These are phyloP conservation scores for Falco berigora DNA, from an alignment of 2,797 vertebrate genomes.

Conservation along the genomic window DNA sequence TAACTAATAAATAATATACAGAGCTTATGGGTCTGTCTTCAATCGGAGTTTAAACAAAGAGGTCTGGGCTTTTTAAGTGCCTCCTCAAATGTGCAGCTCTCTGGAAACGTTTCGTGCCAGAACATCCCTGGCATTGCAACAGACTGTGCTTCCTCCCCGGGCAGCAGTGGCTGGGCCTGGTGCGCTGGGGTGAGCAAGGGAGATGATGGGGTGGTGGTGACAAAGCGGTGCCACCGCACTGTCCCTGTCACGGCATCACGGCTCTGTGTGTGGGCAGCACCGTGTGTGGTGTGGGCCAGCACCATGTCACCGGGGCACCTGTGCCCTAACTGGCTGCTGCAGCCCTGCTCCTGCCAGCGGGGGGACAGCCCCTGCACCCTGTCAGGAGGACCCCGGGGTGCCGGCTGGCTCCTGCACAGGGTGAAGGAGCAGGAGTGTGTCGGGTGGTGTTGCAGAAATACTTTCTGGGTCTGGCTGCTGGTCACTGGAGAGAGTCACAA, in stretches of 20 bases:
- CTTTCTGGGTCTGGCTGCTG: background rate
- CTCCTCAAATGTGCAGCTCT: background rate
- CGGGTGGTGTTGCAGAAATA: background rate
- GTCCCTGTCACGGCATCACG: accelerated
- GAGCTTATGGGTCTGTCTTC: constrained; percentile 40
- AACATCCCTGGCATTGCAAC: background rate
- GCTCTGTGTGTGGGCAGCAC: background rate
- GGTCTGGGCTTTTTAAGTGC: constrained; percentile 28
- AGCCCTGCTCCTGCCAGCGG: accelerated
- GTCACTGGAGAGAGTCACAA: background rate
- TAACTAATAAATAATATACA: constrained; percentile 46
- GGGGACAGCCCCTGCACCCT: background rate
- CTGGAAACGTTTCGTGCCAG: background rate
- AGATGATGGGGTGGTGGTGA: background rate
- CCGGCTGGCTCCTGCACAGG: accelerated
- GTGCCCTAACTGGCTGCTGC: background rate
- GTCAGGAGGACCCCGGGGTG: accelerated
- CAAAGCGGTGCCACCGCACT: accelerated
- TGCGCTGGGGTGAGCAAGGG: accelerated
- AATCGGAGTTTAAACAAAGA: constrained; percentile 24
- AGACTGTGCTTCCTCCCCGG: background rate
- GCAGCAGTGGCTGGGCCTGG: background rate
- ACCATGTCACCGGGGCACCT: background rate
- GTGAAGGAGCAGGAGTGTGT: accelerated
- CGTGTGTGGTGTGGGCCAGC: accelerated